These are phyloP conservation scores for Carapus acus DNA, from an alignment of 2,797 vertebrate species.

Conservation along the genomic window DNA sequence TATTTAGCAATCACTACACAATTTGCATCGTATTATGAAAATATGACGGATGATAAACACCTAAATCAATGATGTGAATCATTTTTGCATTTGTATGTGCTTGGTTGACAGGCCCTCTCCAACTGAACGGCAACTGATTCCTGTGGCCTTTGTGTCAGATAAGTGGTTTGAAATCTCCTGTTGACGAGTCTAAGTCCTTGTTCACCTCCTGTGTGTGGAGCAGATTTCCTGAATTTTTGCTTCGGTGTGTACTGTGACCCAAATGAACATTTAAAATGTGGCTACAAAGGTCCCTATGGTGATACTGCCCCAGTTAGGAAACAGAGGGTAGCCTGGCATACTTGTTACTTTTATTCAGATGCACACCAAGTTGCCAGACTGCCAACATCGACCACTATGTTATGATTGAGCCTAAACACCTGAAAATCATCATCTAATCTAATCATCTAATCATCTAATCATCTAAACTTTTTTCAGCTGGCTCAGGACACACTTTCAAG, in stretches of 20 bases:
- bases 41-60: not conserved
- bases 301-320: conserved; percentile 61
- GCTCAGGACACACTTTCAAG: conserved; percentile 39
- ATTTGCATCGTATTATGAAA: not conserved
- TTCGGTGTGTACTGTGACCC: conserved; percentile 79
- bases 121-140: conserved; percentile 97
- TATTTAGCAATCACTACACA: too few relatives aligned
- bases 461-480: too few relatives aligned
- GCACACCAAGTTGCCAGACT: too few relatives aligned
- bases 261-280: conserved; percentile 32
- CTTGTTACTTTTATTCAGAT: too few relatives aligned
- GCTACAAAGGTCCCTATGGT: conserved; percentile 35
- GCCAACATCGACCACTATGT: too few relatives aligned
- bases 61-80: not conserved
- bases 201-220: conserved; percentile 82
- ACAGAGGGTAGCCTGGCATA: conserved; percentile 55
- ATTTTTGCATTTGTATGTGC: not conserved
- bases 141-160: conserved; percentile 99
- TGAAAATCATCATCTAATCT: too few relatives aligned
- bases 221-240: conserved; percentile 79
- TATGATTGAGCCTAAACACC: too few relatives aligned
- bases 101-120: conserved; percentile 83
- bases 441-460: too few relatives aligned
- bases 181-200: conserved; percentile 85
- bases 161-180: conserved; percentile 99